phyloP scores from a whole-genome alignment of 2,797 vertebrate genomes.

The Bryconaethiops microstoma region DNA sequence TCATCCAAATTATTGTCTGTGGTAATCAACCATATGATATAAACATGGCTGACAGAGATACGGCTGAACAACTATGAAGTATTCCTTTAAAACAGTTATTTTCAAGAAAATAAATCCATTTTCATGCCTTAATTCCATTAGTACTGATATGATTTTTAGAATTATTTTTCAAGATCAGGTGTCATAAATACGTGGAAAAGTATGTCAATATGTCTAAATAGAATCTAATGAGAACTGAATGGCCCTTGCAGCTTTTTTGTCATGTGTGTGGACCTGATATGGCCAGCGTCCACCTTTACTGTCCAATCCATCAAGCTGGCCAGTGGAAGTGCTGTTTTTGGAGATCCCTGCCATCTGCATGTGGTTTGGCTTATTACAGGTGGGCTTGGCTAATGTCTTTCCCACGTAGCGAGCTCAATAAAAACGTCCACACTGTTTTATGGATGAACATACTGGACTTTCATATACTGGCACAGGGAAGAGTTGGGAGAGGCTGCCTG shows the following conservation, averaged over 20 bases:
- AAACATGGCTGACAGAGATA: background rate
- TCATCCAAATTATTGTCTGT: background rate
- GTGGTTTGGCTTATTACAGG: constrained; percentile 63
- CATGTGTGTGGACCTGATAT: constrained; percentile 26
- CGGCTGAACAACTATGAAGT: no score
- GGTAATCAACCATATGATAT: background rate
- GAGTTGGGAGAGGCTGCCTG: constrained; percentile 37
- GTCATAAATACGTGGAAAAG: background rate
- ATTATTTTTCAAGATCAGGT: background rate
- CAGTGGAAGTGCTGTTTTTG: constrained; percentile 54
- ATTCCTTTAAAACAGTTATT: no score
- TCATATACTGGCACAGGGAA: constrained; percentile 50
- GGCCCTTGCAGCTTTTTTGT: background rate
- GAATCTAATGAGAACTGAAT: constrained; percentile 6
- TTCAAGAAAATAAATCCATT: background rate
- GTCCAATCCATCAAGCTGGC: constrained; percentile 53
- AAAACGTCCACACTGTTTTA: constrained; percentile 61
- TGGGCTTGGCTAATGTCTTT: constrained; percentile 64
- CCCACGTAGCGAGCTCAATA: constrained; percentile 60
- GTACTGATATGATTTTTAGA: background rate
- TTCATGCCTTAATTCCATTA: background rate
- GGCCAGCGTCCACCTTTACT: constrained; percentile 42
- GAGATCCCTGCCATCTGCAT: constrained; percentile 60
- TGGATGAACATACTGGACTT: constrained; percentile 56
- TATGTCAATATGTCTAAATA: background rate